phyloP scores from a whole-genome alignment of 2,888 invertebrate genomes.

The Noctua pronuba region DNA sequence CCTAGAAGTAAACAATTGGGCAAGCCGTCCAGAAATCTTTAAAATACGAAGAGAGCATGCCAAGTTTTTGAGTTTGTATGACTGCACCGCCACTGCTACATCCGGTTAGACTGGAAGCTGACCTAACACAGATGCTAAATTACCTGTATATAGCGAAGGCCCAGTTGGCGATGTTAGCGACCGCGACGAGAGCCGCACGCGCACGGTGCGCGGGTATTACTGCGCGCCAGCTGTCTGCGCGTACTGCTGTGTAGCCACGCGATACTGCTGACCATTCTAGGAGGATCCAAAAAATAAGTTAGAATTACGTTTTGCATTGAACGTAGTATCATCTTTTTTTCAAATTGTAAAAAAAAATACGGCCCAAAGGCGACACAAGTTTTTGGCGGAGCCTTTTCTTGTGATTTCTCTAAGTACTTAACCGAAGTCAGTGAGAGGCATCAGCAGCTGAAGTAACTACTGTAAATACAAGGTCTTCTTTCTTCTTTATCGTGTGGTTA shows the following conservation, averaged over 20 bases:
- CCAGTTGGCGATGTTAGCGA: conserved; percentile 92
- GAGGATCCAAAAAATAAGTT: accelerated
- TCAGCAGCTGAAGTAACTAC: no score
- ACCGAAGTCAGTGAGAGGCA: no score
- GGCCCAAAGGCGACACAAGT: no score
- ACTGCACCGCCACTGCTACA: not conserved
- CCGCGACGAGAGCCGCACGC: conserved; percentile 89
- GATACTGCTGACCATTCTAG: conserved; percentile 67
- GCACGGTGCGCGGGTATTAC: conserved; percentile 79
- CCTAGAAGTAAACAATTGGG: no score
- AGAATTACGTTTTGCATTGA: not conserved
- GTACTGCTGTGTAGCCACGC: conserved; percentile 62
- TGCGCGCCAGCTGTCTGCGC: conserved; percentile 64
- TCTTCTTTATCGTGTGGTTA: no score
- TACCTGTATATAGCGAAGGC: conserved; percentile 90
- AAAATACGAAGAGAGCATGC: no score
- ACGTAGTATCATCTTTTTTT: not conserved
- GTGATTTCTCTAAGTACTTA: no score
- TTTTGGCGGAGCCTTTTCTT: no score
- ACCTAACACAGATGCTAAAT: not conserved
- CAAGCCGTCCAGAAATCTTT: no score
- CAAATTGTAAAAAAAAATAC: not conserved
- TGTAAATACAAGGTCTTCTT: no score
- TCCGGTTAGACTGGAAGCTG: not conserved
- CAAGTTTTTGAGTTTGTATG: no score